Evolutionary conservation across 2,797 vertebrate species (phyloP).

Genomic region (Erethizon dorsatum): DNA sequence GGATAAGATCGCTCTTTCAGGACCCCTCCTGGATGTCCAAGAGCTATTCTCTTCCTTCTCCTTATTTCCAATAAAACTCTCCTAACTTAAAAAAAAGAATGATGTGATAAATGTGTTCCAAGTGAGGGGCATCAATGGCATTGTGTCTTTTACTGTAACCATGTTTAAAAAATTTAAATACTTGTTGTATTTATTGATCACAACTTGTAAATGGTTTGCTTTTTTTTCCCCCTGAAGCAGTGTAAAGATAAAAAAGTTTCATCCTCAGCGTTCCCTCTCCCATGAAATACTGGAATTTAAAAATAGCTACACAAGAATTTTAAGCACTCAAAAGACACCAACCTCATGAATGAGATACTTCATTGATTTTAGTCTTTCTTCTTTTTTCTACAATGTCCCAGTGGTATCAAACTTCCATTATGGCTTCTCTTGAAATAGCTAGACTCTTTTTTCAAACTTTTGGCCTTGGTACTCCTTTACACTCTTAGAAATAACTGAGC

Average conservation of each 20-base stretch:
- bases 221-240: not conserved
- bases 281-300: not conserved
- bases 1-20: not conserved
- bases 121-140: not conserved
- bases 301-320: slow-evolving; percentile 9
- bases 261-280: not conserved
- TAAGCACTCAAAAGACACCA: not conserved
- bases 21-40: not conserved
- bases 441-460: not conserved
- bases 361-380: slow-evolving; percentile 11
- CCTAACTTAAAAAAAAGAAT: not conserved
- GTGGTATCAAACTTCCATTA: not conserved
- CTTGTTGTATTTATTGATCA: not conserved
- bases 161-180: not conserved
- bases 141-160: not conserved
- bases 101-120: not conserved
- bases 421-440: not conserved
- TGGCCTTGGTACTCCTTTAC: not conserved
- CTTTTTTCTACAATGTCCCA: not conserved
- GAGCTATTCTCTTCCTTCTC: not conserved
- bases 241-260: not conserved
- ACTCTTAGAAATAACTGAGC: not conserved
- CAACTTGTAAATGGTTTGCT: not conserved
- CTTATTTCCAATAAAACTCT: not conserved
- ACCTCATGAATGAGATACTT: not conserved